These are phyloP conservation scores for Premnoplex brunnescens DNA, from an alignment of 2,797 vertebrate species.

Conservation along the genomic window DNA sequence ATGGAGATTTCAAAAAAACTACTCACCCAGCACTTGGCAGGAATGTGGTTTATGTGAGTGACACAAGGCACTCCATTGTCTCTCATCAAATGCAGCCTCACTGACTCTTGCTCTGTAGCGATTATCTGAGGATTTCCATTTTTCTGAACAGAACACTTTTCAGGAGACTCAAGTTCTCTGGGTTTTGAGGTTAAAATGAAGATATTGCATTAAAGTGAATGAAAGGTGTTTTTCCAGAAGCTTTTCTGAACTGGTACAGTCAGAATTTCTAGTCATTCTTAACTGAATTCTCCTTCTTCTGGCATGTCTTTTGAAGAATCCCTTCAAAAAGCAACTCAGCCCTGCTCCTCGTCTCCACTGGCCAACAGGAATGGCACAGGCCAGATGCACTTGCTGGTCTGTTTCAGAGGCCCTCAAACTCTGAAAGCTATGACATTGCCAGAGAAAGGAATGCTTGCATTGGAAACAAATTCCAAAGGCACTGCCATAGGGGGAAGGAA, in stretches of 20 bases:
- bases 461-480: background rate
- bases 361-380: background rate
- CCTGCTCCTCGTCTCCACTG: background rate
- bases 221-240: background rate
- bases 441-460: background rate
- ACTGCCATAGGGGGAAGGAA: background rate
- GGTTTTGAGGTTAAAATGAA: background rate
- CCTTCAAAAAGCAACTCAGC: background rate
- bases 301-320: background rate
- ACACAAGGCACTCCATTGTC: background rate
- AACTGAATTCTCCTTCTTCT: background rate
- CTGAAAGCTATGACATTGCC: background rate
- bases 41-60: background rate
- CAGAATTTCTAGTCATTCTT: background rate
- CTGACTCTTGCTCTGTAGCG: background rate
- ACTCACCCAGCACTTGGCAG: background rate
- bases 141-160: background rate
- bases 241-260: background rate
- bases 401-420: background rate
- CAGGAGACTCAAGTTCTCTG: background rate
- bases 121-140: background rate
- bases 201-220: background rate
- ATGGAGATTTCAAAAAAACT: background rate
- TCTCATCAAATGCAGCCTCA: background rate
- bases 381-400: background rate